phyloP scores from a whole-genome alignment of 2,113 vertebrate genomes.

The Perca schrenkii region DNA sequence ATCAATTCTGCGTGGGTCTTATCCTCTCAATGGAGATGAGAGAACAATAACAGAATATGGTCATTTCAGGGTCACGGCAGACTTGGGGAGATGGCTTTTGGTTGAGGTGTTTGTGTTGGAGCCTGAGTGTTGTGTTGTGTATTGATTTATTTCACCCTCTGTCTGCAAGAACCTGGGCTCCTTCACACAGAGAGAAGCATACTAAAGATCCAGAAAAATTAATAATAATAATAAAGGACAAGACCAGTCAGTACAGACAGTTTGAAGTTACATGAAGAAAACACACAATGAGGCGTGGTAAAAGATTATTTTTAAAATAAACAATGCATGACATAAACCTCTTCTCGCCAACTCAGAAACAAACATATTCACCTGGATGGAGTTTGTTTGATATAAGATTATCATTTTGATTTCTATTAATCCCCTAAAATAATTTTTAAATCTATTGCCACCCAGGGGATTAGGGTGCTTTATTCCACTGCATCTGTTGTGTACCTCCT shows the following conservation, averaged over 20 bases:
- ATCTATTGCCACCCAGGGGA: constrained; percentile 51
- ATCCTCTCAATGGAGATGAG: constrained; percentile 69
- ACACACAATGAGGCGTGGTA: not conserved
- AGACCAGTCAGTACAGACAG: not conserved
- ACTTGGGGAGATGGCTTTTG: constrained; percentile 48
- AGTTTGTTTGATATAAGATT: constrained; percentile 22
- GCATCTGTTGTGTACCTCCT: constrained; percentile 41
- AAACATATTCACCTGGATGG: not conserved
- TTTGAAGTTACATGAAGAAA: not conserved
- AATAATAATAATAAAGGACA: not conserved
- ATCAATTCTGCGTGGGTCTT: constrained; percentile 58
- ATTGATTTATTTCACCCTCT: constrained; percentile 69
- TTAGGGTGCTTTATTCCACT: constrained; percentile 51
- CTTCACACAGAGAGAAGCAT: constrained; percentile 3
- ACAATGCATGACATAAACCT: not conserved
- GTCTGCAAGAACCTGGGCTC: constrained; percentile 25
- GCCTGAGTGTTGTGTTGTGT: constrained; percentile 51
- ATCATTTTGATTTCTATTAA: constrained; percentile 52
- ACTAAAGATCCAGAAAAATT: not conserved
- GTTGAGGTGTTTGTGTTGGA: constrained; percentile 54
- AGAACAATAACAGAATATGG: constrained; percentile 68
- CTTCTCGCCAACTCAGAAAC: not conserved
- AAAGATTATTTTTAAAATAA: constrained; percentile 3
- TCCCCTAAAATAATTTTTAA: constrained; percentile 49
- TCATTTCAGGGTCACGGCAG: constrained; percentile 72